phyloP scores from a whole-genome alignment of 2,797 vertebrate genomes.

The Petrocephalus schoutedeni region DNA sequence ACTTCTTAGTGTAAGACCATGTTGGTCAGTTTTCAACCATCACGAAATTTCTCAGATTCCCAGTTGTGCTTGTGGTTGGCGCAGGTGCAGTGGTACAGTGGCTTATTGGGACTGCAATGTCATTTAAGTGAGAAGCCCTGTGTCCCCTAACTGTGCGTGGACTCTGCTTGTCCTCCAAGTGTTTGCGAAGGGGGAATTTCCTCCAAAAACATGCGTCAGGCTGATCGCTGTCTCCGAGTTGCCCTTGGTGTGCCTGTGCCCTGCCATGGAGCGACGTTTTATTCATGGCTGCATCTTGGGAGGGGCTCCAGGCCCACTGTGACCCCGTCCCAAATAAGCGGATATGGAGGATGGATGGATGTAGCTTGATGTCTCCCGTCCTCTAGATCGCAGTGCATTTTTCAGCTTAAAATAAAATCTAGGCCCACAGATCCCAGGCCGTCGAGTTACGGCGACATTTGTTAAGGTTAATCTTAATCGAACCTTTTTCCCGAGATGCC shows the following conservation, averaged over 20 bases:
- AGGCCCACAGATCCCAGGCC: not conserved
- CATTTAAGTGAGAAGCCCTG: too few species aligned
- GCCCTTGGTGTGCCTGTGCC: not conserved
- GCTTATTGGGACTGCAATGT: not conserved
- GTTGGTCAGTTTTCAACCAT: not conserved
- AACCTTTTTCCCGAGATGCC: not conserved
- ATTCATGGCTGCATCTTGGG: not conserved
- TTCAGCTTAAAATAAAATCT: not conserved
- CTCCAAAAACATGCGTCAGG: not conserved
- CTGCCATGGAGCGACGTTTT: not conserved
- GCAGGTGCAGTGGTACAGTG: not conserved
- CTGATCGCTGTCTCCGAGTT: not conserved
- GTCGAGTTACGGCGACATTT: not conserved
- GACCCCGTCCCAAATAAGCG: not conserved
- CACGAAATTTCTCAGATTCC: not conserved
- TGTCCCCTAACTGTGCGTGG: not conserved
- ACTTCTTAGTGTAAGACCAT: not conserved
- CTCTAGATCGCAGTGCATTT: not conserved
- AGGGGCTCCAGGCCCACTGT: not conserved
- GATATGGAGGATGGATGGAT: not conserved
- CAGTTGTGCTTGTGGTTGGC: not conserved
- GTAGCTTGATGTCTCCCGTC: not conserved
- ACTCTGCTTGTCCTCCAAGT: not conserved
- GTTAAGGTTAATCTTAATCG: not conserved
- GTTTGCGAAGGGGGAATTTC: not conserved